These are phyloP conservation scores for Solen grandis DNA, from an alignment of 1,140 invertebrate genomes.

Conservation along the genomic window DNA sequence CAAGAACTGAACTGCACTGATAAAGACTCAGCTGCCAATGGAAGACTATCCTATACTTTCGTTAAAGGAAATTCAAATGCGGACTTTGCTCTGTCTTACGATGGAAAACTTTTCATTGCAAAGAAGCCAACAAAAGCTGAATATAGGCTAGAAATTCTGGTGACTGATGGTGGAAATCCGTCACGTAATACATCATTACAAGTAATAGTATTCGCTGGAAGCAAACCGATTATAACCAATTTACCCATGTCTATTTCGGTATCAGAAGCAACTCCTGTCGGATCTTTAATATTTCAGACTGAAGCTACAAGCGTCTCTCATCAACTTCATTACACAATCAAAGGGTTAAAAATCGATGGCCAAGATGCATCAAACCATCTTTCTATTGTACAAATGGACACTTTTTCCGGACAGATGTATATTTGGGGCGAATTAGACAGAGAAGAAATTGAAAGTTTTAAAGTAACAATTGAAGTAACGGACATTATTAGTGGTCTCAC, in stretches of 20 bases:
- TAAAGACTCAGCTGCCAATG: constrained; percentile 17
- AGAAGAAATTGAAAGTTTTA: constrained; percentile 9
- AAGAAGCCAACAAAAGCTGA: constrained; percentile 19
- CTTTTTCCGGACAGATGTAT: constrained; percentile 19
- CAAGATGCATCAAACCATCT: too few species aligned
- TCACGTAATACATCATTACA: constrained; percentile 5
- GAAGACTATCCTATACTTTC: constrained; percentile 26
- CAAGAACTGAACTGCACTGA: constrained; percentile 23
- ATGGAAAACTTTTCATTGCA: constrained; percentile 23
- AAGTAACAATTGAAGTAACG: constrained; percentile 2
- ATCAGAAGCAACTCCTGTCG: constrained; percentile 11
- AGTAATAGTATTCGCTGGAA: constrained; percentile 6
- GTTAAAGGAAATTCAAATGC: constrained; percentile 31
- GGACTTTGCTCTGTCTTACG: constrained; percentile 32
- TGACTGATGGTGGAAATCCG: constrained; percentile 31
- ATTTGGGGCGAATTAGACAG: constrained; percentile 31
- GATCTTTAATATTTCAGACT: constrained; percentile 9
- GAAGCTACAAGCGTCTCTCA: constrained; percentile 38
- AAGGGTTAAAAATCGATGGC: neutral
- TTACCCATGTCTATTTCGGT: constrained; percentile 17
- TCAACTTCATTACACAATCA: constrained; percentile 16
- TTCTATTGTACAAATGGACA: constrained; percentile 20
- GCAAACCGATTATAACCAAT: constrained; percentile 28
- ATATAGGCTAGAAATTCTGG: constrained; percentile 29
- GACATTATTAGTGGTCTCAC: constrained; percentile 25